Evolutionary conservation across 2,797 vertebrate species (phyloP), one percentile per base, ranked within the genome.

Genomic region (Pithecia hirsuta): DNA sequence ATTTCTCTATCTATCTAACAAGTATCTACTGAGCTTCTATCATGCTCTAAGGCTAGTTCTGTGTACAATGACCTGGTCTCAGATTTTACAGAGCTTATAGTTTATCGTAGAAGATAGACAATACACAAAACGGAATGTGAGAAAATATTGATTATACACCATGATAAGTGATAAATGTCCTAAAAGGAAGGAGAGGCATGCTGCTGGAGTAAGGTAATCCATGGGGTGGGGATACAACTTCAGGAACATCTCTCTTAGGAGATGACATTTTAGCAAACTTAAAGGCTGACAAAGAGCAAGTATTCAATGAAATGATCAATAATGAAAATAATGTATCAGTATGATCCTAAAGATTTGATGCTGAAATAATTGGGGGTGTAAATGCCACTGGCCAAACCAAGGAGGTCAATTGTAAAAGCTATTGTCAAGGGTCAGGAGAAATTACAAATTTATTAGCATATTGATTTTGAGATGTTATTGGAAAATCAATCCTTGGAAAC

Each of bases 391-490:
- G 46, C 41, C 24, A 87, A 79, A 78, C 76, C 4, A 70, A 72
- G 15, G 39, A 85, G 12, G 61, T 83, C 26, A 88, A 76, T 92
- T 80, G 61, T 7, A 83, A 33, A 41, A 86, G 13, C 0, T 64
- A 52, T 22, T 57, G 24, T 78, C 22, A 93, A 82, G 39, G 46
- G 5, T 86, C 41, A 88, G 17, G 14, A 7, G 28, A 96, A 87
- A 91, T 36, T 75, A 64, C 2, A 82, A 59, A 46, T 61, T 70
- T 78, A 92, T 64, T 67, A 52, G 15, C 11, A 84, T 64, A 72
- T 5, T 89, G 46, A 85, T 89, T 97, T 96, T 89, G 59, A 78
- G 55, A 59, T 44, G 1, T 80, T 92, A 89, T 90, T 70, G 52
- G 85, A 95, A 95, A 94, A 36, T 64, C 22, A 84, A 22, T 84